Evolutionary conservation across 2,797 vertebrate genomes (phyloP).

Genomic region (Distichodus sexfasciatus): DNA sequence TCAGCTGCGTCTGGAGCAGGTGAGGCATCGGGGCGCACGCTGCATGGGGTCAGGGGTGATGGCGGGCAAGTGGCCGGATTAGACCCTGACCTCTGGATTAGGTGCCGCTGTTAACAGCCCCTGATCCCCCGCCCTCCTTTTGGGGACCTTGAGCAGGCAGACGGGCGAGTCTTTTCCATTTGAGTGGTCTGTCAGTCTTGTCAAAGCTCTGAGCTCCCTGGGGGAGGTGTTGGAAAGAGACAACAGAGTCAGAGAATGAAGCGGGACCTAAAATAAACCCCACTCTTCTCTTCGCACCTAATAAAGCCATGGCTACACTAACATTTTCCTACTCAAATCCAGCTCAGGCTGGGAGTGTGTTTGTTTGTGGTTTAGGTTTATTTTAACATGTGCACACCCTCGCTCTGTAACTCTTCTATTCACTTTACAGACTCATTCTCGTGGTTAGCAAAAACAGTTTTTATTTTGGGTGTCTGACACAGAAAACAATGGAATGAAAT

Average conservation of each 20-base stretch:
- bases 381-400: conserved; percentile 39
- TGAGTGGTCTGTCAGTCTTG: conserved; percentile 49
- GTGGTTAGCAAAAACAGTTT: conserved; percentile 47
- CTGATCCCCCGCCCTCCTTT: conserved; percentile 28
- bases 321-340: conserved; percentile 41
- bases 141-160: conserved; percentile 25
- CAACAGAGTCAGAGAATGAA: conserved; percentile 30
- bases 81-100: conserved; percentile 67
- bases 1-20: conserved; percentile 63
- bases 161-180: conserved; percentile 11
- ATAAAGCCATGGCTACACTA: conserved; percentile 29
- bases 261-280: conserved; percentile 36
- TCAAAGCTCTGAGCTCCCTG: conserved; percentile 47
- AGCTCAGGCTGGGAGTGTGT: conserved; percentile 37
- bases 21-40: conserved; percentile 62
- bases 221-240: conserved; percentile 28
- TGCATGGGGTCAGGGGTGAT: conserved; percentile 67
- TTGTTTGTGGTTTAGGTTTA: conserved; percentile 54
- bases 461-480: conserved; percentile 10
- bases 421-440: conserved; percentile 12
- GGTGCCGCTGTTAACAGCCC: conserved; percentile 67
- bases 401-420: neutral
- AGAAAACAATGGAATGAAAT: conserved; percentile 19
- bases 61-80: conserved; percentile 66
- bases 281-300: conserved; percentile 53